A percentile compares a stretch with the other conserved stretches of the same genome.
Conservation (phyloP, 2,797 vertebrate genomes). For the Manis javanica region DNA sequence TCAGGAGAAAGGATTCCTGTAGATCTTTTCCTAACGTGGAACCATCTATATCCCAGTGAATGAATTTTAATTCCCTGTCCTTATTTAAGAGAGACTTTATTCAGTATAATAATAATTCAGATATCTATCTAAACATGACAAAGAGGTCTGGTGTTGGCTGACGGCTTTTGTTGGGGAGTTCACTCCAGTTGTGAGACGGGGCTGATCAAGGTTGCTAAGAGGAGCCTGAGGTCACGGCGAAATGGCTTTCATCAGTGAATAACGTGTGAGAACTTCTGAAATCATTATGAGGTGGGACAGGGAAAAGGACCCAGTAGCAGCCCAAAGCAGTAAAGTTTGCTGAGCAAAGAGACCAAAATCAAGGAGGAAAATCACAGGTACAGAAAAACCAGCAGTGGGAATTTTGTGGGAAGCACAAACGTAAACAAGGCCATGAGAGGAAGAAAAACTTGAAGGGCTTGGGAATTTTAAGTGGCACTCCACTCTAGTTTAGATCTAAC, state of each 20-base stretch:
- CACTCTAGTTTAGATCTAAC: not conserved
- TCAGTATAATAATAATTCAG: not conserved
- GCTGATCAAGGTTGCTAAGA: not conserved
- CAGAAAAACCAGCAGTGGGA: not conserved
- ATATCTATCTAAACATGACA: not conserved
- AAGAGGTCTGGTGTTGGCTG: not conserved
- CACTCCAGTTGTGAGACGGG: not conserved
- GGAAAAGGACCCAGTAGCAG: not conserved
- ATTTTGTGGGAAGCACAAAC: not conserved
- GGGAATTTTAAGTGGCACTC: not conserved
- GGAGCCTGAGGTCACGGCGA: not conserved
- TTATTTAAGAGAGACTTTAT: constrained; percentile 17
- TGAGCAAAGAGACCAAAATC: not conserved
- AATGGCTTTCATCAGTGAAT: not conserved
- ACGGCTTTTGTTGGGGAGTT: not conserved
- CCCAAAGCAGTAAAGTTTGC: not conserved
- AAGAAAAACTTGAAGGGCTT: not conserved
- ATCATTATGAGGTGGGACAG: not conserved
- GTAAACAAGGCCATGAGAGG: not conserved
- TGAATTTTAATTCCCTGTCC: not conserved
- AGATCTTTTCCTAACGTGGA: constrained; percentile 4
- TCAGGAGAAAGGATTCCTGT: not conserved
- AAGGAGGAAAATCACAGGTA: not conserved
- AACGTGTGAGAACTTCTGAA: not conserved
- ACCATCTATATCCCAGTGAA: not conserved